A percentile compares a stretch with the other conserved stretches of the same genome.
These are phyloP conservation scores for Cheilosia vulpina DNA, from an alignment of 2,888 invertebrate species.

Conservation along the genomic window DNA sequence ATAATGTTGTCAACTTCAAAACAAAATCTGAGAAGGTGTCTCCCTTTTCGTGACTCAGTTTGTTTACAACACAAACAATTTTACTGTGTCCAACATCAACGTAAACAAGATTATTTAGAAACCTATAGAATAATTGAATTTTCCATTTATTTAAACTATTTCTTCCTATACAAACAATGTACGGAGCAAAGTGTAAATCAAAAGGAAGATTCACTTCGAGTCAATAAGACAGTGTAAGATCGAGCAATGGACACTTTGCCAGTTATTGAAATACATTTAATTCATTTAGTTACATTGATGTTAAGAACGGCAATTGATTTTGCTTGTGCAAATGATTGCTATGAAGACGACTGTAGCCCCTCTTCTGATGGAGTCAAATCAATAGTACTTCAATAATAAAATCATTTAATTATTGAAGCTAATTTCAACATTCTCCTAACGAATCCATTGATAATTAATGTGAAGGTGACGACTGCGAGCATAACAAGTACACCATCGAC, in stretches of 20 bases:
- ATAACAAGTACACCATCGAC: background rate
- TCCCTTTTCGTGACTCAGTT: too few species aligned
- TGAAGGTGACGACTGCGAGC: background rate
- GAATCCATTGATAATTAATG: background rate
- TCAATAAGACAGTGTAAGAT: background rate
- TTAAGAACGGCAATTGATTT: background rate
- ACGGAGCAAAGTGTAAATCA: background rate
- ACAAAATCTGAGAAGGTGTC: too few species aligned
- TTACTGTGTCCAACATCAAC: too few species aligned
- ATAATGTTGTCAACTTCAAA: too few species aligned
- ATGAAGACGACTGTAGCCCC: background rate
- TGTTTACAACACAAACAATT: too few species aligned
- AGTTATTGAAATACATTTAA: constrained; percentile 5
- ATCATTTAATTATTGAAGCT: background rate
- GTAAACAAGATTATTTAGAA: too few species aligned
- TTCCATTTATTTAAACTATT: background rate
- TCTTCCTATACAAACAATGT: background rate
- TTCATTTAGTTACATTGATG: constrained; percentile 8
- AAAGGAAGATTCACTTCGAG: background rate
- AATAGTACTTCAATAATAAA: background rate
- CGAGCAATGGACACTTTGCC: background rate
- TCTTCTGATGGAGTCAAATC: too few species aligned
- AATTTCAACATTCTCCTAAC: background rate
- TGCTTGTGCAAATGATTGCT: background rate
- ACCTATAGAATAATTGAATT: too few species aligned